Evolutionary conservation across 2,888 invertebrate genomes (phyloP).

Genomic region (Baccha elongata): DNA sequence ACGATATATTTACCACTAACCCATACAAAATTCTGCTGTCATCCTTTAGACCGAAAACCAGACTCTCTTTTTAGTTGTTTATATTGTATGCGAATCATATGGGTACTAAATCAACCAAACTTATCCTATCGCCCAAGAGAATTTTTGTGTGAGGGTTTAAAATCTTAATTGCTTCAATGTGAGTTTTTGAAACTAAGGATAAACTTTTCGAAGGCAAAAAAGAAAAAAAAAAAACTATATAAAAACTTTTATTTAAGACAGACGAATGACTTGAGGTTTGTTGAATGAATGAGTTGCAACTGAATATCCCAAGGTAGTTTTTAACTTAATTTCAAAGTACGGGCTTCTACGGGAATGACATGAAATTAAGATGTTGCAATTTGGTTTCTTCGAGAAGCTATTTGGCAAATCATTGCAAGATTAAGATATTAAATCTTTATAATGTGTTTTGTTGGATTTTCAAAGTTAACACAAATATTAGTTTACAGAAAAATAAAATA

Average conservation of each 20-base stretch:
- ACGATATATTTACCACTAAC: slow-evolving; percentile 7
- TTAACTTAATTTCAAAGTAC: slow-evolving; percentile 57
- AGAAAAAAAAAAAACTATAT: neutral
- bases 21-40: neutral
- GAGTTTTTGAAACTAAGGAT: slow-evolving; percentile 51
- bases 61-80: too few species aligned
- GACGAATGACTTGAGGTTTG: too few species aligned
- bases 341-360: slow-evolving; percentile 33
- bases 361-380: slow-evolving; percentile 47
- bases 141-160: slow-evolving; percentile 15
- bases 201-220: slow-evolving; percentile 16
- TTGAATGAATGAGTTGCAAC: slow-evolving; percentile 47
- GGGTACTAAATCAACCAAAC: slow-evolving; percentile 36
- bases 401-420: slow-evolving; percentile 9
- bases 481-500: too few species aligned
- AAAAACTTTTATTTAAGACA: slow-evolving; percentile 51
- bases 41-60: too few species aligned
- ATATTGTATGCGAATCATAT: slow-evolving; percentile 38
- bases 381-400: slow-evolving; percentile 25
- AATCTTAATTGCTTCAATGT: slow-evolving; percentile 60
- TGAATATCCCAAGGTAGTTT: slow-evolving; percentile 55
- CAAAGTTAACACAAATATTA: neutral
- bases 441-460: slow-evolving; percentile 13
- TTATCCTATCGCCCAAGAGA: slow-evolving; percentile 18
- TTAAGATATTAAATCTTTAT: neutral